Base-by-base conservation (phyloP, 2,888 invertebrate genomes). In the Ctenicera cuprea region DNA sequence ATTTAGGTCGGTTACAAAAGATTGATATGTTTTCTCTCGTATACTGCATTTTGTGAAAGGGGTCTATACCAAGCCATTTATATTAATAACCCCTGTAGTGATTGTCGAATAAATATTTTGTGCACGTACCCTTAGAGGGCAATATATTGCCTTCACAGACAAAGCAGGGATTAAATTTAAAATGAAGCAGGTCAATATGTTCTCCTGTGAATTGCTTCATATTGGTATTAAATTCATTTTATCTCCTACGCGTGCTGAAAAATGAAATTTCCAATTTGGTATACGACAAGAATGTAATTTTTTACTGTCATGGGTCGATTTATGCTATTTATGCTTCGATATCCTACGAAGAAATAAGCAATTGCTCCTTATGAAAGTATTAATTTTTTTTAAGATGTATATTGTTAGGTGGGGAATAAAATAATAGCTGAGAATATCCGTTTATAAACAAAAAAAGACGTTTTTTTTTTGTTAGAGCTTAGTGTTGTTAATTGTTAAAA, bases 171-270 rank as follows among this genome's bases (percentile, higher is more conserved):
- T 38, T 37, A 59, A 59, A 59, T 59, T 59, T 59, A 59, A 59
- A 59, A 59, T 59, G 59, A 37, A n/a, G 12, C 59, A 59, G 59
- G 59, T 59, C 59, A 59, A 59, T 38, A 59, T 59, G 59, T 59
- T 59, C 57, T 57, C 59, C 11, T 16, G 59, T 20, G 38, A 59
- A 59, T 59, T 59, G 37, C 59, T 59, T 38, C 38, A 59, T 59
- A 59, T 59, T 59, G 59, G 59, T 59, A 59, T 37, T 59, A 59
- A 59, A 59, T 59, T 38, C 59, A 59, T 59, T 59, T 59, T 59
- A 59, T 59, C 59, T 59, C 37, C 12, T 59, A 59, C 38, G 38
- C 38, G 59, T 22, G 59, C 12, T 59, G 59, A 59, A 59, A 59
- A 59, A 59, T 59, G 59, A 59, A 59, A 59, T 59, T 59, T 38